phyloP scores from a whole-genome alignment of 2,797 vertebrate genomes.

The Dicrostonyx torquatus region DNA sequence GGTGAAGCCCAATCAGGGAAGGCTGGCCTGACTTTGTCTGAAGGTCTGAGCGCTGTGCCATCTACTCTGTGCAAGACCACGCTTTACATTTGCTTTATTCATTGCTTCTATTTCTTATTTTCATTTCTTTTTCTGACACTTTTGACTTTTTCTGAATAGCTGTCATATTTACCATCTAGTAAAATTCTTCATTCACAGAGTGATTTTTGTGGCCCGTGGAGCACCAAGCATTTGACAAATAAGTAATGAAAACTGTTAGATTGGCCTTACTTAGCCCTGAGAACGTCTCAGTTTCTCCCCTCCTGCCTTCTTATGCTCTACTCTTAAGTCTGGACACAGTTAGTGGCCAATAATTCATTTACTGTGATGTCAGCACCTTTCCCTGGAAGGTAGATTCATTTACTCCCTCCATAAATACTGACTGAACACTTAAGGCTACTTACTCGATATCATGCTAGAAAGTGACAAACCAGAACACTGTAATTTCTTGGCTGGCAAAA shows the following conservation, averaged over 20 bases:
- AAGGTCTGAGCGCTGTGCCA: neutral
- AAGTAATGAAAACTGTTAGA: neutral
- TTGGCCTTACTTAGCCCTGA: neutral
- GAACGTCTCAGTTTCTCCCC: neutral
- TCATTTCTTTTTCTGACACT: neutral
- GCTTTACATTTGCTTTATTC: neutral
- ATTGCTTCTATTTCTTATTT: neutral
- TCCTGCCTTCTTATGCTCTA: neutral
- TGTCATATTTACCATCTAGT: neutral
- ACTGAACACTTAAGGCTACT: neutral
- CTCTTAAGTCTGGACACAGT: neutral
- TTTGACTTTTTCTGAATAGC: conserved; percentile 2
- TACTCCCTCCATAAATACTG: neutral
- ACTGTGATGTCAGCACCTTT: neutral
- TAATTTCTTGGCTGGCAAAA: neutral
- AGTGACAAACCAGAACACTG: neutral
- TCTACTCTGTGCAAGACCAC: neutral
- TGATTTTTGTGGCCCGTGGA: neutral
- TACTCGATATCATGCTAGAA: neutral
- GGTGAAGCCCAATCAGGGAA: neutral
- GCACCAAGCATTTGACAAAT: neutral
- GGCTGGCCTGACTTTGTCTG: neutral
- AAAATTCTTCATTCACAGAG: conserved; percentile 40
- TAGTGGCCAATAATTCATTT: neutral
- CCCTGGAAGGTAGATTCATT: neutral